Evolutionary conservation across 2,113 vertebrate species (phyloP).

Genomic region (Upupa epops): DNA sequence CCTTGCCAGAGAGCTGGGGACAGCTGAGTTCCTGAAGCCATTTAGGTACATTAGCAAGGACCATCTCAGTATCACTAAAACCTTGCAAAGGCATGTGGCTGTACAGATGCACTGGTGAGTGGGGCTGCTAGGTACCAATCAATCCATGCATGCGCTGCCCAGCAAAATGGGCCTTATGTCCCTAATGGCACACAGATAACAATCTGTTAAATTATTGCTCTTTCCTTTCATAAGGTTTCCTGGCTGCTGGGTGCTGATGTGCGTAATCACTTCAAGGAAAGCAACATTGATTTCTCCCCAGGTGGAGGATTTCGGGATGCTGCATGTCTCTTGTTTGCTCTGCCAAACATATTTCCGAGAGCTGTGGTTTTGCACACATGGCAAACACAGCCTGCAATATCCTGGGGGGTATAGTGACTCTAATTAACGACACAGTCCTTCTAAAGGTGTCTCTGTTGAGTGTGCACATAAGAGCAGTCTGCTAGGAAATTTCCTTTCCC

Average conservation of each 20-base stretch:
- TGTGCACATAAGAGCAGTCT: background rate
- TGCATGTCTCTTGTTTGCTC: background rate
- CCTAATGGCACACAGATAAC: background rate
- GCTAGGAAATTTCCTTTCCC: slow-evolving; percentile 13
- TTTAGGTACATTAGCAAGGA: background rate
- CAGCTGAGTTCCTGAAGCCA: slow-evolving; percentile 8
- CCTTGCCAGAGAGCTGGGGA: background rate
- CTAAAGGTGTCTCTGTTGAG: slow-evolving; percentile 49
- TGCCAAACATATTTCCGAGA: slow-evolving; percentile 1
- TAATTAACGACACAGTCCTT: slow-evolving; percentile 25
- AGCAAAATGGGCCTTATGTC: background rate
- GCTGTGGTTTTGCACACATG: background rate
- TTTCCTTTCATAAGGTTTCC: background rate
- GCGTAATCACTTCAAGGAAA: background rate
- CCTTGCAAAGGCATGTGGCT: background rate
- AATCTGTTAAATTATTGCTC: slow-evolving; percentile 22
- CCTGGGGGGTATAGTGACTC: background rate
- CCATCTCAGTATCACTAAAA: background rate
- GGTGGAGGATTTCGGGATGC: slow-evolving; percentile 44
- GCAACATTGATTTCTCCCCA: slow-evolving; percentile 19
- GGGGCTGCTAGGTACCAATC: background rate
- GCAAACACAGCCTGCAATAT: slow-evolving; percentile 44
- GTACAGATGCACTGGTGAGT: background rate
- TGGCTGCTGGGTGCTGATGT: background rate
- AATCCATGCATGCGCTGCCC: rapidly evolving